phyloP scores from a whole-genome alignment of 1,140 invertebrate species.

The Uloborus diversus region DNA sequence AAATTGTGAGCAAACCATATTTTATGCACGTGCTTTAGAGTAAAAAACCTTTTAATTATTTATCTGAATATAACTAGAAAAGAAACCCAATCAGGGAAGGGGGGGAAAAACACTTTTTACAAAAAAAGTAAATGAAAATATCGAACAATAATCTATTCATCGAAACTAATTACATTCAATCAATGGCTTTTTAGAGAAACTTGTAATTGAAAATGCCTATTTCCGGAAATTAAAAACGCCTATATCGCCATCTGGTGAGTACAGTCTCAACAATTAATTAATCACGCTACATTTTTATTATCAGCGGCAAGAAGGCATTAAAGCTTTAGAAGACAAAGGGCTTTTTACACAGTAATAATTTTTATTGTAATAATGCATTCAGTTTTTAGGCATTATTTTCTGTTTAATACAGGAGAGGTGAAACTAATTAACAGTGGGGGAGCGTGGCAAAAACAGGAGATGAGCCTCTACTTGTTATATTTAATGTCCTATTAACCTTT shows the following conservation, averaged over 20 bases:
- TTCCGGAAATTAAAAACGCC: slow-evolving; percentile 19
- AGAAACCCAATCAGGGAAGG: too few species aligned
- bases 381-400: background rate
- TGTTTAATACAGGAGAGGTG: background rate
- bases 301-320: background rate
- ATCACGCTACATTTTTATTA: slow-evolving; percentile 24
- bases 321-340: background rate
- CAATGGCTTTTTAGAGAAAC: too few species aligned
- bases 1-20: too few species aligned
- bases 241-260: slow-evolving; percentile 34
- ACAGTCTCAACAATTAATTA: slow-evolving; percentile 10
- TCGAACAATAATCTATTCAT: too few species aligned
- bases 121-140: too few species aligned
- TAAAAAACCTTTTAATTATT: too few species aligned
- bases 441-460: slow-evolving; percentile 13
- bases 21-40: too few species aligned
- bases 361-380: slow-evolving; percentile 7
- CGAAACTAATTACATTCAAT: too few species aligned
- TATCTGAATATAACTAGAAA: too few species aligned
- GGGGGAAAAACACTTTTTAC: too few species aligned
- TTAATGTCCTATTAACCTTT: slow-evolving; percentile 52
- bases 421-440: slow-evolving; percentile 40
- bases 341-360: background rate
- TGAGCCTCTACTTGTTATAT: slow-evolving; percentile 33
- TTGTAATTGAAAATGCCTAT: too few species aligned